phyloP scores from a whole-genome alignment of 2,888 invertebrate species.

The Melinaea menophilus region DNA sequence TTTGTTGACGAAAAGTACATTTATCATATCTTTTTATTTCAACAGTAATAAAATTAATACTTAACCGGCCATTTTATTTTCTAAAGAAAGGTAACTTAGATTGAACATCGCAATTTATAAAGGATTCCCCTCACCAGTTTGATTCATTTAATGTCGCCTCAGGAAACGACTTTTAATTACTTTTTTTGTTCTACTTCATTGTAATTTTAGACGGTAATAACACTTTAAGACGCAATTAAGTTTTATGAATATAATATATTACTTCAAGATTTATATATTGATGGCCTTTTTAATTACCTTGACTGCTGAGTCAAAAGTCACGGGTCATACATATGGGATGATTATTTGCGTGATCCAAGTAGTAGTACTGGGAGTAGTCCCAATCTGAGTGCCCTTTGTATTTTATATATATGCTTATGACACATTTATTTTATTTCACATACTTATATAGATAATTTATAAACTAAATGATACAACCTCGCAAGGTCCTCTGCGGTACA shows the following conservation, averaged over 20 bases:
- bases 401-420: too few relatives aligned
- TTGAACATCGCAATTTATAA: slow-evolving; percentile 35
- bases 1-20: too few relatives aligned
- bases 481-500: too few relatives aligned
- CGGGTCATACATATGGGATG: too few relatives aligned
- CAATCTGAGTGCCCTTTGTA: too few relatives aligned
- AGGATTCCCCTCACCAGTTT: slow-evolving; percentile 47
- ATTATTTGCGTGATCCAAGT: too few relatives aligned
- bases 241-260: slow-evolving; percentile 1
- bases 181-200: slow-evolving; percentile 57
- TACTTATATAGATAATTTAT: too few relatives aligned
- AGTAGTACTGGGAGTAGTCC: too few relatives aligned
- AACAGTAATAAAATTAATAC: slow-evolving; percentile 4
- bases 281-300: background rate
- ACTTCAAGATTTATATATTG: background rate
- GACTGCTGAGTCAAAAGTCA: too few relatives aligned
- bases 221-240: slow-evolving; percentile 32
- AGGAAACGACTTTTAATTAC: slow-evolving; percentile 57
- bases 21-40: background rate
- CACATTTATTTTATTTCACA: too few relatives aligned
- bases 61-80: slow-evolving; percentile 16
- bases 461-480: too few relatives aligned
- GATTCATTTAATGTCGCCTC: slow-evolving; percentile 50
- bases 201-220: slow-evolving; percentile 42
- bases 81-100: slow-evolving; percentile 22